Conservation (phyloP, 2,113 vertebrate species). For the Silurus meridionalis region DNA sequence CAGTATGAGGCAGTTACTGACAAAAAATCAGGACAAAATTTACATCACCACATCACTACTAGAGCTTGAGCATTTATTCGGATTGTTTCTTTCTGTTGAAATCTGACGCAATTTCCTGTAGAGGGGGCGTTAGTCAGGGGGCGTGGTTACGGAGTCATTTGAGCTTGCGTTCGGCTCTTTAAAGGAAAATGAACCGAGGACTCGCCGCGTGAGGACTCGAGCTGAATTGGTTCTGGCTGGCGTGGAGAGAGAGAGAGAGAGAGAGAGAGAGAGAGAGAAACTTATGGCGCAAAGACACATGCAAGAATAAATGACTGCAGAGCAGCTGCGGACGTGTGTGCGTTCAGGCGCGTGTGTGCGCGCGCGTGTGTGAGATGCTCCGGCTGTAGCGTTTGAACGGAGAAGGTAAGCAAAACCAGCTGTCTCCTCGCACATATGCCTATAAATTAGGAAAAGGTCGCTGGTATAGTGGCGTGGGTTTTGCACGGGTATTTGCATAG, state of each 20-base stretch:
- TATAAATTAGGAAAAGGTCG: background rate
- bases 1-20: background rate
- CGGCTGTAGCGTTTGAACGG: conserved; percentile 55
- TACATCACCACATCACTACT: background rate
- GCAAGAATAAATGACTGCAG: background rate
- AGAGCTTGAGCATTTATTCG: background rate
- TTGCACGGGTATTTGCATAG: background rate
- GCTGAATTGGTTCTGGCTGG: conserved; percentile 55
- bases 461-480: background rate
- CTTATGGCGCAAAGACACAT: background rate
- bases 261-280: conserved; percentile 18
- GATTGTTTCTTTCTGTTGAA: background rate
- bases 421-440: background rate
- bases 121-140: conserved; percentile 54
- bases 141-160: conserved; percentile 67
- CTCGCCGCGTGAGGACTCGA: conserved; percentile 63
- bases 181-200: conserved; percentile 73
- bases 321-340: conserved; percentile 4
- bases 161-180: conserved; percentile 73
- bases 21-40: background rate
- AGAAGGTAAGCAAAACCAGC: conserved; percentile 50
- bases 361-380: conserved; percentile 37
- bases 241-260: conserved; percentile 40
- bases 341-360: background rate
- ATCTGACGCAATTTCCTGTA: conserved; percentile 69